A percentile compares a stretch with the other conserved stretches of the same genome.
phyloP scores from a whole-genome alignment of 1,140 invertebrate genomes.

The Sminthurinus signatus region DNA sequence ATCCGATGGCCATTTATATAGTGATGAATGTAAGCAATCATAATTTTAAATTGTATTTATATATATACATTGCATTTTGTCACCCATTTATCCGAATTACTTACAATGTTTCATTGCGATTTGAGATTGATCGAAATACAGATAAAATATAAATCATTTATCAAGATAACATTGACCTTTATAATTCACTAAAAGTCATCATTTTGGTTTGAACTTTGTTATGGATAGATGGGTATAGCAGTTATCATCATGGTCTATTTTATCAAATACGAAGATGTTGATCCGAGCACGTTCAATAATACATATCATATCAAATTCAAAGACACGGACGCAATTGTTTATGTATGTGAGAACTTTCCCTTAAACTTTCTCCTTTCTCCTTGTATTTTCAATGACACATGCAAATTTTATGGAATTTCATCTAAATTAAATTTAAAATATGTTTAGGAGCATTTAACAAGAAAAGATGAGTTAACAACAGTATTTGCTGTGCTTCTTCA shows the following conservation, averaged over 20 bases:
- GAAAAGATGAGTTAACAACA: not conserved
- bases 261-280: not conserved
- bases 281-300: not conserved
- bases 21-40: not conserved
- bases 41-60: not conserved
- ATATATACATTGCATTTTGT: not conserved
- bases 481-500: not conserved
- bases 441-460: not conserved
- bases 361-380: not conserved
- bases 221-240: not conserved
- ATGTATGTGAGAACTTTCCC: not conserved
- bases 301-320: not conserved
- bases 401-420: not conserved
- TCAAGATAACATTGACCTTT: too few relatives aligned
- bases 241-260: not conserved
- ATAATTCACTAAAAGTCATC: too few relatives aligned
- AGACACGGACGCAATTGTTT: not conserved
- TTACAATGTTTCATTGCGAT: too few relatives aligned
- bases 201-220: too few relatives aligned
- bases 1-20: not conserved
- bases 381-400: not conserved
- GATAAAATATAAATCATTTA: too few relatives aligned
- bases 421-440: too few relatives aligned
- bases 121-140: too few relatives aligned
- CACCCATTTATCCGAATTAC: not conserved